phyloP scores from a whole-genome alignment of 1,140 invertebrate species.

The Solen grandis region DNA sequence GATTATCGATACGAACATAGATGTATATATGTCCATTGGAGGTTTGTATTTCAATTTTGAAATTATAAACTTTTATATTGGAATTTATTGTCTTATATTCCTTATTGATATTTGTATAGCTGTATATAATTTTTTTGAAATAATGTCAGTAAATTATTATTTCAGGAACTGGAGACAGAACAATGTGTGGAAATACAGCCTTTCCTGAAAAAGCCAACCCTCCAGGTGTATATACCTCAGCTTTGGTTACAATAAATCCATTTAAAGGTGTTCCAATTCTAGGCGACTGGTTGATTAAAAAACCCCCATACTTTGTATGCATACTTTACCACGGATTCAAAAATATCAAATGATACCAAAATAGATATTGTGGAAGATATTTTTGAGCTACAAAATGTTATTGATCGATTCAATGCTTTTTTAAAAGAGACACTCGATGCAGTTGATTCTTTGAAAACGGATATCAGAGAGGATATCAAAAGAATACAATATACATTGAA shows the following conservation, averaged over 20 bases:
- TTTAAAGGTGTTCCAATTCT: conserved; percentile 34
- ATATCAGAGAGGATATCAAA: neutral
- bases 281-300: neutral
- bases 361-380: neutral
- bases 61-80: neutral
- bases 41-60: neutral
- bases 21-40: conserved; percentile 4
- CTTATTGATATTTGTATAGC: neutral
- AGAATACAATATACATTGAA: neutral
- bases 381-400: neutral
- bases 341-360: neutral
- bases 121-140: neutral
- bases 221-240: conserved; percentile 28
- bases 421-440: neutral
- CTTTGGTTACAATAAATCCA: conserved; percentile 11
- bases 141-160: neutral
- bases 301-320: conserved; percentile 1
- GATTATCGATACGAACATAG: neutral
- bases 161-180: conserved; percentile 2
- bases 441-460: neutral
- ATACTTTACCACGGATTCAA: conserved; percentile 10
- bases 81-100: neutral
- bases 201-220: conserved; percentile 41
- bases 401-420: neutral
- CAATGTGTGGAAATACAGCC: conserved; percentile 47